Evolutionary conservation across 2,888 invertebrate species (phyloP), one percentile per base, ranked within the genome.

Genomic region (Cosmopolites sordidus): DNA sequence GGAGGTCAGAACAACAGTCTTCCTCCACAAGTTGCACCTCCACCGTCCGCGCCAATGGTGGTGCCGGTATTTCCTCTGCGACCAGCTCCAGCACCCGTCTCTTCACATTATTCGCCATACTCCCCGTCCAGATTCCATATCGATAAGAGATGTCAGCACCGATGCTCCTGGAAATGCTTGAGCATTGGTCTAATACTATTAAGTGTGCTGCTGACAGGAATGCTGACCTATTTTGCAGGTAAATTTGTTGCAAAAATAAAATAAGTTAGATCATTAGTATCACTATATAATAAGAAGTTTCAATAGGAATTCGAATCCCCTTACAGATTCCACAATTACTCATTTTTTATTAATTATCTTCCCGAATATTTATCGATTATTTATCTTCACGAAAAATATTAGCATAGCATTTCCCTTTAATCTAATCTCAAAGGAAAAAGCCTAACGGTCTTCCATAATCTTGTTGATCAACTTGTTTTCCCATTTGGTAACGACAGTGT

Each of bases 91-190:
- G 78, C 69, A 76, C 78, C 69, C 4, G 76, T 79, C 61, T 78
- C 80, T 69, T 84, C 87, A 71, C 89, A 89, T 74, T 89, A 91
- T 68, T 89, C 89, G 73, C 90, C 91, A 62, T 91, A 92, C 79
- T 91, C 91, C 68, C 91, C 91, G 73, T 92, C 91, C 73, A 86
- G 92, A 76, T 92, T 92, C 80, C 91, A 92, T 81, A 90, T 92
- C 80, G 91, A 92, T 79, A 93, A 93, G 77, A 84, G 91, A 66
- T 92, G 91, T 79, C 90, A 89, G 75, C 91, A 91, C 75, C 83
- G 92, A 66, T 95, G 95, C 81, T 91, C 93, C 73, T 96, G 96
- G 96, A 92, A 93, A 78, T 95, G 94, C 76, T 87, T 92, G 74
- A 92, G 92, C 75, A 91, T 96, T 75, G 86, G 89, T 68, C 87